These are phyloP conservation scores for Remorina albescens DNA, from an alignment of 2,797 vertebrate genomes.

Conservation along the genomic window DNA sequence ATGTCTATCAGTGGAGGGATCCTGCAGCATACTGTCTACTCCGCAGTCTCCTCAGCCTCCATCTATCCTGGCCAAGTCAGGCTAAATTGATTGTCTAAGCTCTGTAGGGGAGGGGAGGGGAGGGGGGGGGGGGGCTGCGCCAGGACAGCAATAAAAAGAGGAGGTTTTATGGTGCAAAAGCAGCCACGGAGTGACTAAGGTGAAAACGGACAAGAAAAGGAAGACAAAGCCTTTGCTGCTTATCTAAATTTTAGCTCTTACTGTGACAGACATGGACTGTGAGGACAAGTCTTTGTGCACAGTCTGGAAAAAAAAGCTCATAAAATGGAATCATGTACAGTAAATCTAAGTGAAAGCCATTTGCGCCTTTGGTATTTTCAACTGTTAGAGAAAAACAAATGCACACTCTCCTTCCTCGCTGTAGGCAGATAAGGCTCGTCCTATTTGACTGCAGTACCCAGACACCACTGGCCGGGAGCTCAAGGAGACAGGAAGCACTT, in stretches of 20 bases:
- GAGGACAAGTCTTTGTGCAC: conserved; percentile 13
- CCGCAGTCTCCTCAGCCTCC: conserved; percentile 73
- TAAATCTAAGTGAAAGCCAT: conserved; percentile 30
- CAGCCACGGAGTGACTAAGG: conserved; percentile 41
- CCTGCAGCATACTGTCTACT: conserved; percentile 77
- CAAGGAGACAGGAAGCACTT: conserved; percentile 84
- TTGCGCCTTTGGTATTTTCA: conserved; percentile 24
- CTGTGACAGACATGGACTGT: not conserved
- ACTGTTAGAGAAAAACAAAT: conserved; percentile 62
- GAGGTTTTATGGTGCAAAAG: conserved; percentile 57
- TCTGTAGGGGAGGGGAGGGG: conserved; percentile 49
- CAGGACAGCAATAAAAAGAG: conserved; percentile 60
- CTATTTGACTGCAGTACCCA: conserved; percentile 68
- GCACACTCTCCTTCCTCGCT: conserved; percentile 41
- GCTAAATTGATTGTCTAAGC: conserved; percentile 79
- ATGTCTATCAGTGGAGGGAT: conserved; percentile 74
- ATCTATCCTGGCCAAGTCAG: conserved; percentile 75
- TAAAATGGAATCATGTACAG: conserved; percentile 11
- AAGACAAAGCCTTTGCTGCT: conserved; percentile 19
- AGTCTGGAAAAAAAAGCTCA: not conserved
- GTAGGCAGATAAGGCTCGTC: conserved; percentile 48
- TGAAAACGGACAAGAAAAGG: conserved; percentile 38
- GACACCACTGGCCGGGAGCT: conserved; percentile 73
- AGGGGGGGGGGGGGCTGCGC: conserved; percentile 36
- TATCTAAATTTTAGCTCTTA: conserved; percentile 22